Base-by-base conservation (phyloP, 2,888 invertebrate species). In the Keiferia lycopersicella region DNA sequence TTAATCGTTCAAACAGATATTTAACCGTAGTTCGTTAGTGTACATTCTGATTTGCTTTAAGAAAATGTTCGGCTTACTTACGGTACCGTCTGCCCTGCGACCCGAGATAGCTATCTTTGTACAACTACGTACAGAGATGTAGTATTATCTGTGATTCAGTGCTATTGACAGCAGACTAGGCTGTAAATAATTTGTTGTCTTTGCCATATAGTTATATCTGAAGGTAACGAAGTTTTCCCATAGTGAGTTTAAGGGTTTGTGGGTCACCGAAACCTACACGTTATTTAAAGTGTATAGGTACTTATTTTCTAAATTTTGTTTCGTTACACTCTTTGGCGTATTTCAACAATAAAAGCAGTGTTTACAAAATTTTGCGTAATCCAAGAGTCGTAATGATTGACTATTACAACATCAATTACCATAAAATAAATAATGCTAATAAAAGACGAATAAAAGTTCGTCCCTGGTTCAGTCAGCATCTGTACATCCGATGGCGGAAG, bases 21-120 rank as follows among this genome's bases (percentile, higher is more conserved):
- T n/a, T 75, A 73, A 79, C 81, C 80, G 77, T 81, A 64, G 65
- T 30, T 56, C 41, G 61, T 69, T 71, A 62, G 38, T 62, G 66
- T 79, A 80, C n/a, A n/a, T n/a, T n/a, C n/a, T n/a, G 71, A 76
- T 69, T 71, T 67, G 67, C 78, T 59, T 77, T 70, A 79, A 66
- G 75, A 64, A 65, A 62, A 41, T 22, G 26, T 64, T 65, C 69
- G 71, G 71, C 77, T 85, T 84, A 84, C 77, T 85, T 84, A 84
- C 87, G 86, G 86, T 86, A 87, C 86, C 83, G 77, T 61, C 69
- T 85, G 84, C 86, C 86, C 87, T 86, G 78, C 82, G 86, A 84
- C 84, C 86, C 77, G 70, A 81, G 86, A 86, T 85, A 86, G 79
- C 72, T 78, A 76, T 72, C 71, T 76, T 78, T 79, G 80, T 78